A percentile compares a stretch with the other conserved stretches of the same genome.
These are phyloP conservation scores for Scomber colias DNA, from an alignment of 2,113 vertebrate species.

Conservation along the genomic window DNA sequence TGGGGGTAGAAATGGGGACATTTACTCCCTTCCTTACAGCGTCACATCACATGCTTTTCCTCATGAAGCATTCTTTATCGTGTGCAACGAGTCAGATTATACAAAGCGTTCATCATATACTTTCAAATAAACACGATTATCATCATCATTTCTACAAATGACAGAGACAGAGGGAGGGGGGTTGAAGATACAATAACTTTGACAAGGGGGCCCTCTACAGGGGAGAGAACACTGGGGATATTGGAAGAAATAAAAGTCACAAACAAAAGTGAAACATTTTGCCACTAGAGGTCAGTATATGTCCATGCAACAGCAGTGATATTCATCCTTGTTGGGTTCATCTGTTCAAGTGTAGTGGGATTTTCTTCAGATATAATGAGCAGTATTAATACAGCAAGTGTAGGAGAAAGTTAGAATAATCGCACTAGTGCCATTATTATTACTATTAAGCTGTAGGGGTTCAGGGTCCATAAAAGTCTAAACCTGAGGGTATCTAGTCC, in stretches of 20 bases:
- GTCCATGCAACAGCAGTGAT: not conserved
- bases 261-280: not conserved
- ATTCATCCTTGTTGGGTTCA: not conserved
- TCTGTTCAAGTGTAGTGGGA: not conserved
- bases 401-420: not conserved
- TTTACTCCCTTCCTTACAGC: constrained; percentile 30
- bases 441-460: not conserved
- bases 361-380: not conserved
- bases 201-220: constrained; percentile 65
- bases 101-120: not conserved
- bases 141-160: not conserved
- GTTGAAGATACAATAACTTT: constrained; percentile 40
- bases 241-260: not conserved
- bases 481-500: not conserved
- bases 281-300: constrained; percentile 70
- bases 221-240: constrained; percentile 3
- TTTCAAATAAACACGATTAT: not conserved
- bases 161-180: not conserved
- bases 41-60: constrained; percentile 25
- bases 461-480: not conserved
- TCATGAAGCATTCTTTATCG: not conserved
- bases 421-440: not conserved
- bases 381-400: not conserved
- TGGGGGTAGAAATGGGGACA: not conserved
- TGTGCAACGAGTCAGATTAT: constrained; percentile 23